These are phyloP conservation scores for Neotoxoptera formosana DNA, from an alignment of 1,140 invertebrate genomes.

Conservation along the genomic window DNA sequence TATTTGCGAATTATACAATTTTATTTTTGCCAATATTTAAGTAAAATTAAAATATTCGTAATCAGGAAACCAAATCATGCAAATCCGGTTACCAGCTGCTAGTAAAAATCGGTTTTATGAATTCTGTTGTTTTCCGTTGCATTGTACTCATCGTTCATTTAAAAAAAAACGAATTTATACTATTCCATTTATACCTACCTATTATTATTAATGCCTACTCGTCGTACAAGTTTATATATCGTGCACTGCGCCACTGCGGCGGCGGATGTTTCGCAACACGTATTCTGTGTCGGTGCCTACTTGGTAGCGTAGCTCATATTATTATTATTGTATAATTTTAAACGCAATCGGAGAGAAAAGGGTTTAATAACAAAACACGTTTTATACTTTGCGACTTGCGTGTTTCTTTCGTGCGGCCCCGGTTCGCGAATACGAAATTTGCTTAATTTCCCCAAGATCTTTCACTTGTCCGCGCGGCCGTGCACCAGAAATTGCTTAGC, in stretches of 20 bases:
- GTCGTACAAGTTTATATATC: neutral
- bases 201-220: neutral
- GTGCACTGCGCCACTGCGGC: neutral
- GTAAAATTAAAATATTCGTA: neutral
- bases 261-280: neutral
- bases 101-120: neutral
- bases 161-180: neutral
- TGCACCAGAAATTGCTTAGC: neutral
- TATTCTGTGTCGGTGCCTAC: neutral
- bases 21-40: neutral
- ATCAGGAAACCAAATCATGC: neutral
- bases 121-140: neutral
- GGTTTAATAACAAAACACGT: neutral
- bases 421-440: neutral
- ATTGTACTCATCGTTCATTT: neutral
- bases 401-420: neutral
- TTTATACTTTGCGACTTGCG: neutral
- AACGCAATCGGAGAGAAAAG: neutral
- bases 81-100: neutral
- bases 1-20: neutral
- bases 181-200: neutral
- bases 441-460: neutral
- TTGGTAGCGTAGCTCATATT: neutral
- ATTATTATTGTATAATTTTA: constrained; percentile 1
- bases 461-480: neutral